phyloP scores from a whole-genome alignment of 2,888 invertebrate genomes.

The Lissocephala sabroskyi region DNA sequence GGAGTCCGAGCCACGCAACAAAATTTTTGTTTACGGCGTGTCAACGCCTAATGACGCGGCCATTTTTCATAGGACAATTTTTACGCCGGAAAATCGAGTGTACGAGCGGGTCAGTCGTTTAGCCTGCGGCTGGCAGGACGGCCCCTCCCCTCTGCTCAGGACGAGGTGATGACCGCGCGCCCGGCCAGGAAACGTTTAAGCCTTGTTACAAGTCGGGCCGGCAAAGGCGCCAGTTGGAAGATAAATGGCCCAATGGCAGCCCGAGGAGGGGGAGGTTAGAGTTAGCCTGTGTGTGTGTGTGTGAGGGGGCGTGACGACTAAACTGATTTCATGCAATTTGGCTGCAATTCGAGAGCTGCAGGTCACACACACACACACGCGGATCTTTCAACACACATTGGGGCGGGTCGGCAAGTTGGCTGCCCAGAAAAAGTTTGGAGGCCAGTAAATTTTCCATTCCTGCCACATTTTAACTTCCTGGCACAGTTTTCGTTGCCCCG shows the following conservation, averaged over 20 bases:
- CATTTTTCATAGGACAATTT: constrained; percentile 50
- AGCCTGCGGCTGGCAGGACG: constrained; percentile 1
- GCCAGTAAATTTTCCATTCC: constrained; percentile 57
- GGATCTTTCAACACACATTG: too few relatives aligned
- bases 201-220: constrained; percentile 3
- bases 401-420: too few relatives aligned
- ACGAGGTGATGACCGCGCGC: not conserved
- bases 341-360: constrained; percentile 19
- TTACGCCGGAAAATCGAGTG: constrained; percentile 7
- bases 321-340: constrained; percentile 61
- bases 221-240: constrained; percentile 42
- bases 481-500: constrained; percentile 36
- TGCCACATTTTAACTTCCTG: constrained; percentile 56
- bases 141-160: too few relatives aligned
- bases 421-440: constrained; percentile 55
- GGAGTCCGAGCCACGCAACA: constrained; percentile 20
- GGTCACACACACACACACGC: not conserved
- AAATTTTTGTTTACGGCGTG: constrained; percentile 60
- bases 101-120: not conserved
- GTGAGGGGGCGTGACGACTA: constrained; percentile 41
- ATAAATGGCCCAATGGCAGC: constrained; percentile 38
- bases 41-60: constrained; percentile 63
- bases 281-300: constrained; percentile 3
- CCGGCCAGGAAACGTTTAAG: constrained; percentile 48
- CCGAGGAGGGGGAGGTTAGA: not conserved